These are phyloP conservation scores for Melitaea athalia DNA, from an alignment of 2,888 invertebrate species.

Conservation along the genomic window DNA sequence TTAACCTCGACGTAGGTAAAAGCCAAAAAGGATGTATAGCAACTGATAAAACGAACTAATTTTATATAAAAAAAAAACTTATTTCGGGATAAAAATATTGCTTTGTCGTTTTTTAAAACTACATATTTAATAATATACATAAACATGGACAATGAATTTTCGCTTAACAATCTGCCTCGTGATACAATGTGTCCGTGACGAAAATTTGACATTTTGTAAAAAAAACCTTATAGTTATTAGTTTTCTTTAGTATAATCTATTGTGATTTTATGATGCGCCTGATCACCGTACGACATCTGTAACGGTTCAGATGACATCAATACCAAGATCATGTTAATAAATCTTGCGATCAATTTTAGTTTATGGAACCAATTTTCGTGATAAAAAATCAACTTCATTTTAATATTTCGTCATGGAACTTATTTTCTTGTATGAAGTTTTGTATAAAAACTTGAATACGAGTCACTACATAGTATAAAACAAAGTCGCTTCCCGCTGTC, in stretches of 20 bases:
- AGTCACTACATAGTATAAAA: too few relatives aligned
- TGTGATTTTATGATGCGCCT: slow-evolving; percentile 41
- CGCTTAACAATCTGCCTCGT: neutral
- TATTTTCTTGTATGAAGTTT: too few relatives aligned
- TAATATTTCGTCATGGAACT: neutral
- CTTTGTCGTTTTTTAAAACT: too few relatives aligned
- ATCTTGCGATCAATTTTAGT: neutral
- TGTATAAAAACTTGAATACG: neutral
- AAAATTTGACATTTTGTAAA: slow-evolving; percentile 18
- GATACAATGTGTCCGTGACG: slow-evolving; percentile 10
- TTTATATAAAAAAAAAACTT: too few relatives aligned
- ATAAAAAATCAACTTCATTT: neutral
- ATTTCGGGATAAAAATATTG: too few relatives aligned
- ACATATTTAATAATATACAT: neutral
- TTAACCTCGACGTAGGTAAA: too few relatives aligned
- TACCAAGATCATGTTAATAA: neutral
- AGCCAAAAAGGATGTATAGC: too few relatives aligned
- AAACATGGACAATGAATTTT: neutral
- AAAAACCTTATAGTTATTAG: neutral
- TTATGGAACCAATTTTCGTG: neutral
- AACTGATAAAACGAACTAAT: too few relatives aligned
- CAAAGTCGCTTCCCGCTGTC: too few relatives aligned
- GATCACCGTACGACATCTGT: slow-evolving; percentile 52
- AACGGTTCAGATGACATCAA: slow-evolving; percentile 23
- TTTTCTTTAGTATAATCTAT: slow-evolving; percentile 17